Conservation (phyloP, 2,888 invertebrate species). For the Zaprionus obscuricornis region DNA sequence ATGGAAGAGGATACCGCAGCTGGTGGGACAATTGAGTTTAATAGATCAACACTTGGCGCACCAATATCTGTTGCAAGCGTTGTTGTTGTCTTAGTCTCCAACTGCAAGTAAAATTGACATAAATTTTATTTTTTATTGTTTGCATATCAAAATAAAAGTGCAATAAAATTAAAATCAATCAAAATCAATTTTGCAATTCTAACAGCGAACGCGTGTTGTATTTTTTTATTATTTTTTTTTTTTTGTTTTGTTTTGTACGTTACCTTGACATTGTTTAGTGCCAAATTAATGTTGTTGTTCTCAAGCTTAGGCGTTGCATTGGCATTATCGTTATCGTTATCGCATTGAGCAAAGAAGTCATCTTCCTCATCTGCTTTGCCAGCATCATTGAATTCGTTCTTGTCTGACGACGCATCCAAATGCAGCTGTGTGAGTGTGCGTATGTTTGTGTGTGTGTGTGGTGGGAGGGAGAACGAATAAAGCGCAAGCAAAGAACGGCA, state of each 20-base stretch:
- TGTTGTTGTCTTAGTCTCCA: constrained; percentile 58
- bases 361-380: constrained; percentile 83
- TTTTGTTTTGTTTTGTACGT: constrained; percentile 3
- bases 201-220: constrained; percentile 32
- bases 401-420: constrained; percentile 87
- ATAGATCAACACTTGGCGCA: constrained; percentile 82
- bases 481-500: constrained; percentile 48
- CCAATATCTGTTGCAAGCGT: constrained; percentile 43
- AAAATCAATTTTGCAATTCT: constrained; percentile 29
- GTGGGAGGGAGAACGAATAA: constrained; percentile 14
- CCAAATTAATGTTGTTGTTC: constrained; percentile 82
- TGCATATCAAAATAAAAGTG: not conserved
- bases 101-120: constrained; percentile 35
- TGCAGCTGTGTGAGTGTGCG: constrained; percentile 86
- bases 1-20: constrained; percentile 88
- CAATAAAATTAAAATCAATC: constrained; percentile 11
- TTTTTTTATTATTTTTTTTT: no score
- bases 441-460: constrained; percentile 10
- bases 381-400: constrained; percentile 85
- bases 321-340: constrained; percentile 83
- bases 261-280: constrained; percentile 84
- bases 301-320: no score
- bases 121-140: not conserved
- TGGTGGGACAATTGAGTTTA: constrained; percentile 76
- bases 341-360: constrained; percentile 95